phyloP scores from a whole-genome alignment of 2,797 vertebrate genomes.

The Nannoperca australis region DNA sequence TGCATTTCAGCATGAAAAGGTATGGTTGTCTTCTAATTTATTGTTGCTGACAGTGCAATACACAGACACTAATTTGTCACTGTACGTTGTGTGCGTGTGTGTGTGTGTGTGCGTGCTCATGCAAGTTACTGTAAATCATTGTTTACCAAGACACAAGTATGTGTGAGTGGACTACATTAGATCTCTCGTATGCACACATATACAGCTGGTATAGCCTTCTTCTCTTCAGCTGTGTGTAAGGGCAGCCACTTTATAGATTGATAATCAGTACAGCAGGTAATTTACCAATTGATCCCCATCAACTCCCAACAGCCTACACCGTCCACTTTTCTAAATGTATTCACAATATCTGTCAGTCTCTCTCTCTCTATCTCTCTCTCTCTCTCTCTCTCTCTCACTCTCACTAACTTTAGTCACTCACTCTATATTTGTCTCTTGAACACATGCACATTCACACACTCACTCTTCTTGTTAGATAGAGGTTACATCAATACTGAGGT shows the following conservation, averaged over 20 bases:
- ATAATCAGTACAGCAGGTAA: constrained; percentile 77
- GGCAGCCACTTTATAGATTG: constrained; percentile 62
- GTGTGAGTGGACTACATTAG: background rate
- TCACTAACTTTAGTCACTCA: constrained; percentile 16
- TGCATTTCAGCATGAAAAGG: constrained; percentile 48
- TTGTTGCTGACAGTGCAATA: constrained; percentile 56
- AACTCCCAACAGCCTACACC: constrained; percentile 51
- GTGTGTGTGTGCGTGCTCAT: background rate
- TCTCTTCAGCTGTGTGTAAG: constrained; percentile 40
- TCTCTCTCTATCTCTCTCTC: background rate
- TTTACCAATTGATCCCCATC: constrained; percentile 82
- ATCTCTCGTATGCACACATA: constrained; percentile 15
- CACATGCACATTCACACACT: constrained; percentile 37
- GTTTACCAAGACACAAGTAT: background rate
- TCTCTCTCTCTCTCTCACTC: background rate
- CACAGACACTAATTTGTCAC: constrained; percentile 34
- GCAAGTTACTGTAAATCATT: constrained; percentile 23
- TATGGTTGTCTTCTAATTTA: constrained; percentile 52
- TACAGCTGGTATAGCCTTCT: constrained; percentile 9
- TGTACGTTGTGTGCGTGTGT: background rate
- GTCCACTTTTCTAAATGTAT: constrained; percentile 31
- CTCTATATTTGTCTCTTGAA: constrained; percentile 46
- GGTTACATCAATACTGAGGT: constrained; percentile 60
- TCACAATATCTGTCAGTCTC: constrained; percentile 32
- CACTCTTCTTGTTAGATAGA: constrained; percentile 50